These are phyloP conservation scores for Hofmannophila pseudospretella DNA, from an alignment of 2,888 invertebrate species.

Conservation along the genomic window DNA sequence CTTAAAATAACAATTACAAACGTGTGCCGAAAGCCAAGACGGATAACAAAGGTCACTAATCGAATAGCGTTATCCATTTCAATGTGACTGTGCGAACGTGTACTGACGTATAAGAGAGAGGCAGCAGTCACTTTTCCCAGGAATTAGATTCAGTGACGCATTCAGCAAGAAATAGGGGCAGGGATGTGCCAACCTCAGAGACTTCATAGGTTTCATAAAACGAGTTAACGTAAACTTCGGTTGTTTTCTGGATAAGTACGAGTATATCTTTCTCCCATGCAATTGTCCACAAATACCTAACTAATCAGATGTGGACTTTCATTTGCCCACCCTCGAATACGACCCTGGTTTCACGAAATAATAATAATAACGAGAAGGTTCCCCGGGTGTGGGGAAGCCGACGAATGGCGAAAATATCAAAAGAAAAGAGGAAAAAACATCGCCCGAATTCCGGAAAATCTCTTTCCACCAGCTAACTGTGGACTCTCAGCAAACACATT, in stretches of 20 bases:
- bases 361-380: conserved; percentile 40
- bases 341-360: conserved; percentile 19
- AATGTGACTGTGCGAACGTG: conserved; percentile 19
- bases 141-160: conserved; percentile 16
- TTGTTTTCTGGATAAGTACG: too few relatives aligned
- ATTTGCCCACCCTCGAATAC: too few relatives aligned
- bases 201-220: too few relatives aligned
- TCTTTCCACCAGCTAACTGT: conserved; percentile 24
- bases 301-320: too few relatives aligned
- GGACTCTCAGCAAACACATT: conserved; percentile 17
- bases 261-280: too few relatives aligned
- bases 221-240: too few relatives aligned
- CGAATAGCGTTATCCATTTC: conserved; percentile 25
- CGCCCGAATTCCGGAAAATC: conserved; percentile 42
- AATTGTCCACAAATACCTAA: too few relatives aligned
- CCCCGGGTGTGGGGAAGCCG: conserved; percentile 19
- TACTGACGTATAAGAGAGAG: conserved; percentile 15
- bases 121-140: conserved; percentile 32
- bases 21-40: conserved; percentile 12
- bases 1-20: conserved; percentile 10
- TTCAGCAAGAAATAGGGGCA: too few relatives aligned
- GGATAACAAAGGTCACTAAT: conserved; percentile 22
- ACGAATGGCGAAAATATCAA: conserved; percentile 39
- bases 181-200: too few relatives aligned
- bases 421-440: conserved; percentile 41